phyloP scores from a whole-genome alignment of 1,140 invertebrate species.

The Plodia interpunctella region DNA sequence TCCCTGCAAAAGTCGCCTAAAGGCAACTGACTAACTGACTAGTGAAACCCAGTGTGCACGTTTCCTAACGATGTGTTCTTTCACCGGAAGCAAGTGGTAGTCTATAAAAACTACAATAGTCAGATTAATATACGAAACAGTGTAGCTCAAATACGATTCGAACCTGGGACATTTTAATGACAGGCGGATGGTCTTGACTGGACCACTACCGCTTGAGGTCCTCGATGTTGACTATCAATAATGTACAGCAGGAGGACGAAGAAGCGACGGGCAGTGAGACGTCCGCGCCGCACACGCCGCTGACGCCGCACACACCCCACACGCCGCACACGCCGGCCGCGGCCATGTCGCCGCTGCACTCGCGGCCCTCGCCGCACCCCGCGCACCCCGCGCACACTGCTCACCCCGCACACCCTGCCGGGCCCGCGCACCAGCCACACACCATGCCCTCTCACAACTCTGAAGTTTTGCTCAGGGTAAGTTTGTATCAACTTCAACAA shows the following conservation, averaged over 20 bases:
- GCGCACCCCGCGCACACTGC: slow-evolving; percentile 31
- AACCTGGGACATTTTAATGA: no score
- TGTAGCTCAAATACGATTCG: no score
- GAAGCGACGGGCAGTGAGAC: slow-evolving; percentile 78
- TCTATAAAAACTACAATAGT: no score
- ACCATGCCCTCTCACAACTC: slow-evolving; percentile 44
- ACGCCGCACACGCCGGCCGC: slow-evolving; percentile 77
- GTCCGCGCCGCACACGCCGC: slow-evolving; percentile 60
- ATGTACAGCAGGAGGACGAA: slow-evolving; percentile 84
- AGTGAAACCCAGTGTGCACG: no score
- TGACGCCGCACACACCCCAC: slow-evolving; percentile 73
- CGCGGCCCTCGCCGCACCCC: slow-evolving; percentile 31
- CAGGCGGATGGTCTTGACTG: no score
- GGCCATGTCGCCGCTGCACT: slow-evolving; percentile 69
- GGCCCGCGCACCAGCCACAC: slow-evolving; percentile 79
- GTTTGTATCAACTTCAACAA: slow-evolving; percentile 15
- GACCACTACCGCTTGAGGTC: no score
- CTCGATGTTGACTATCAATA: no score
- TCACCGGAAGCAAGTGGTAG: no score
- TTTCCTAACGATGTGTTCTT: no score
- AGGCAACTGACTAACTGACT: no score
- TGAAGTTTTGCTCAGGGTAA: slow-evolving; percentile 50
- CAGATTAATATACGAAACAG: no score
- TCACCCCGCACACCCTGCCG: slow-evolving; percentile 35
- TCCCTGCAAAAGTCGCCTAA: no score